Conservation (phyloP, 2,113 vertebrate genomes). For the Pantherophis guttatus region DNA sequence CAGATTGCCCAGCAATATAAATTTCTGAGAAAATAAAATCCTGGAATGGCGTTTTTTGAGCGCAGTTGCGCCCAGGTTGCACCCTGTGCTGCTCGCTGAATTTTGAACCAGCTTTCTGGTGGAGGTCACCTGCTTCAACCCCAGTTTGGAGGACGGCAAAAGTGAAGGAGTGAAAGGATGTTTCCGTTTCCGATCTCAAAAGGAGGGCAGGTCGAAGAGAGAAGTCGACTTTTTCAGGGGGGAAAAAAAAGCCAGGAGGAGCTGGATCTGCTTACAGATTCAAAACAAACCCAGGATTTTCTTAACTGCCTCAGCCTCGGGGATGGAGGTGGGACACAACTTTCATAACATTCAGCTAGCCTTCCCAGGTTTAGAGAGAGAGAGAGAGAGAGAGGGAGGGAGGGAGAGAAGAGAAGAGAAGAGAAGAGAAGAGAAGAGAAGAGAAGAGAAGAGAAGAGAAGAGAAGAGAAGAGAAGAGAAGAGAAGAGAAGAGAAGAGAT, state of each 20-base stretch:
- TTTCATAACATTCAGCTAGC: neutral
- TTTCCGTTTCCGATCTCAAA: neutral
- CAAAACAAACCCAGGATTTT: neutral
- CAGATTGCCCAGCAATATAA: neutral
- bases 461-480: too few species aligned
- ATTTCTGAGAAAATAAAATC: slow-evolving; percentile 2
- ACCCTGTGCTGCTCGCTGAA: neutral
- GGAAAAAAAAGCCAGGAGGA: neutral
- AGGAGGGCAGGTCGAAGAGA: neutral
- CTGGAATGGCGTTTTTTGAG: slow-evolving; percentile 15
- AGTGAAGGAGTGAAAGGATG: neutral
- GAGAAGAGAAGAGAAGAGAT: neutral
- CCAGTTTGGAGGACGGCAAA: neutral
- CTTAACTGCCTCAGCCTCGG: neutral
- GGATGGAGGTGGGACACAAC: neutral
- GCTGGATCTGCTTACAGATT: neutral
- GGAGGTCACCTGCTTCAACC: neutral
- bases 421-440: too few species aligned
- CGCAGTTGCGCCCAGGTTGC: slow-evolving; percentile 7
- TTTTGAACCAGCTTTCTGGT: neutral
- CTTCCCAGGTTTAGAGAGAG: neutral
- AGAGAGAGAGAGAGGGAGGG: too few species aligned
- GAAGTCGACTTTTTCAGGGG: neutral
- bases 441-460: too few species aligned
- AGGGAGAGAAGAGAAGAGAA: neutral